Percentiles rank a stretch among this genome's conserved stretches.
These are phyloP conservation scores for Microtus montanus DNA, from an alignment of 2,113 vertebrate genomes.

Conservation along the genomic window DNA sequence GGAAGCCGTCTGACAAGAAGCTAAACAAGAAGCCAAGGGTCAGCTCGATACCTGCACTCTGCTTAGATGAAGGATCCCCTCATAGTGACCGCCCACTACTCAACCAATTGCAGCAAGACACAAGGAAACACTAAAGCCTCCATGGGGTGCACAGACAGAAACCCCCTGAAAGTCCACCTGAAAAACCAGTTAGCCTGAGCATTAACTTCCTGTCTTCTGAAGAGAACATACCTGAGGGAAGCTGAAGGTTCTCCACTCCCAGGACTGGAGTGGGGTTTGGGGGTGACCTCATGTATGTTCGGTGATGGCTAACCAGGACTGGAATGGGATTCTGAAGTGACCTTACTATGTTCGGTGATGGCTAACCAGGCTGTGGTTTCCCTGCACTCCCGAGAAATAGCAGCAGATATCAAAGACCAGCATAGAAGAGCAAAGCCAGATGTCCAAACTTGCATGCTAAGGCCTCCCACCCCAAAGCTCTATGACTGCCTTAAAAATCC, in stretches of 20 bases:
- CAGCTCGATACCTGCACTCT: background rate
- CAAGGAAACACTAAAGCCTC: background rate
- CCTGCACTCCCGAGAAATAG: background rate
- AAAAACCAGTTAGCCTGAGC: constrained; percentile 22
- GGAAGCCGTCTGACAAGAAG: background rate
- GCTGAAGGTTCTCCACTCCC: background rate
- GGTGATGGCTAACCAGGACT: background rate
- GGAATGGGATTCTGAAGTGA: background rate
- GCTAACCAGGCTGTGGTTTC: background rate
- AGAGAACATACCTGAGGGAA: background rate
- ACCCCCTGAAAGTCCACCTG: background rate
- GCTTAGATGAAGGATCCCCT: background rate
- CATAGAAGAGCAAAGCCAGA: background rate
- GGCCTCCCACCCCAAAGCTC: background rate
- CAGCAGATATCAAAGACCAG: background rate
- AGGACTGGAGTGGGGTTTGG: background rate
- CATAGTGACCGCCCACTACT: background rate
- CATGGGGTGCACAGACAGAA: background rate
- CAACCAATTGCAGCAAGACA: background rate
- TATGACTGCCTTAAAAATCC: background rate
- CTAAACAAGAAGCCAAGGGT: background rate
- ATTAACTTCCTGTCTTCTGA: background rate
- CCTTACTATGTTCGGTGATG: background rate
- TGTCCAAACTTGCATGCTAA: background rate
- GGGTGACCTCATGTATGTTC: background rate